phyloP scores from a whole-genome alignment of 2,113 vertebrate genomes.

The Dicaeum eximium region DNA sequence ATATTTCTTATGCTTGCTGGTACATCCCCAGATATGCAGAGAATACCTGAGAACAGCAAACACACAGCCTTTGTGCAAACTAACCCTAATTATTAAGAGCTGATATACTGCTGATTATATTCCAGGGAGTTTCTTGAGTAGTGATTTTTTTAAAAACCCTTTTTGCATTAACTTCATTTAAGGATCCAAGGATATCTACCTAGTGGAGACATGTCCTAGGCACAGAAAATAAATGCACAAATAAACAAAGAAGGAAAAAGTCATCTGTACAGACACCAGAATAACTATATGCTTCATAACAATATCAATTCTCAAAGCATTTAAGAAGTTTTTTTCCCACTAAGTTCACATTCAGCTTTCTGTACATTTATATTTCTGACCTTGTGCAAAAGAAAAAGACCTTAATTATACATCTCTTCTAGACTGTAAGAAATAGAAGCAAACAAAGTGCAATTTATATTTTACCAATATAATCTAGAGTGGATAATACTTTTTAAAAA shows the following conservation, averaged over 20 bases:
- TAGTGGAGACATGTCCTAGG: not conserved
- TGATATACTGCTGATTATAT: not conserved
- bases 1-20: not conserved
- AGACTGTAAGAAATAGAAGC: not conserved
- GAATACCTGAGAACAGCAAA: not conserved
- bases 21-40: not conserved
- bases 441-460: not conserved
- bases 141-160: not conserved
- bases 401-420: not conserved
- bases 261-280: not conserved
- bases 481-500: not conserved
- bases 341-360: not conserved
- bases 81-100: not conserved
- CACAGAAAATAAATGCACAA: not conserved
- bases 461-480: not conserved
- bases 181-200: not conserved
- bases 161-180: not conserved
- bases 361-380: not conserved
- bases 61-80: not conserved
- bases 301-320: not conserved
- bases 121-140: not conserved
- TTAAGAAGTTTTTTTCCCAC: not conserved
- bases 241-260: not conserved
- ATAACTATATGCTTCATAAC: not conserved
- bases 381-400: not conserved